These are phyloP conservation scores for Trachymyrmex septentrionalis DNA, from an alignment of 1,140 invertebrate species.

Conservation along the genomic window DNA sequence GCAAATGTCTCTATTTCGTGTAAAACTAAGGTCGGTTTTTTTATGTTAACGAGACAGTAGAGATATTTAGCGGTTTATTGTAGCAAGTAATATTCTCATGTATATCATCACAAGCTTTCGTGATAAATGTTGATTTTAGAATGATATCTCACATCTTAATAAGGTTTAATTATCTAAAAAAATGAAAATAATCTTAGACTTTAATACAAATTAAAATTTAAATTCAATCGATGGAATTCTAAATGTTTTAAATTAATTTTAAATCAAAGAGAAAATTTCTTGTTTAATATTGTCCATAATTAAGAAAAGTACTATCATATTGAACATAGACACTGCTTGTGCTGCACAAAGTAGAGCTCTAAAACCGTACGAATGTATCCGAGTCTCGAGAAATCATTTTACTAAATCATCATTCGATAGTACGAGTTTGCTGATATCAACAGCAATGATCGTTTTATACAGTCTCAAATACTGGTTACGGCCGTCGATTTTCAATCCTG, in stretches of 20 bases:
- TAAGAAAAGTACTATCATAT: conserved; percentile 21
- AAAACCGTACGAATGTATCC: conserved; percentile 38
- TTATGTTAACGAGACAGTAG: neutral
- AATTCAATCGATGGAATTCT: neutral
- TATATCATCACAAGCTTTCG: neutral
- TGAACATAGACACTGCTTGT: conserved; percentile 45
- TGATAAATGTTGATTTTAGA: conserved; percentile 1
- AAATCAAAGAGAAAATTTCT: conserved; percentile 20
- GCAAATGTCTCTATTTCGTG: neutral
- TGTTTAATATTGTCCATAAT: conserved; percentile 66
- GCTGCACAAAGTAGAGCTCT: neutral
- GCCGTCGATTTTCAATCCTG: conserved; percentile 17
- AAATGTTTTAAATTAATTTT: neutral
- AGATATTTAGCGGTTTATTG: conserved; percentile 8
- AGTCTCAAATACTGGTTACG: conserved; percentile 51
- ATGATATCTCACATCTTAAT: conserved; percentile 1
- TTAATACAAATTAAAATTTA: conserved; percentile 18
- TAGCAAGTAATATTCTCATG: neutral
- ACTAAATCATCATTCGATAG: conserved; percentile 14
- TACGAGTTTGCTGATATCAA: conserved; percentile 13
- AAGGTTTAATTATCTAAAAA: neutral
- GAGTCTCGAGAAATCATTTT: conserved; percentile 22
- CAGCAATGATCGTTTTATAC: conserved; percentile 26
- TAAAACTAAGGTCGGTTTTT: neutral
- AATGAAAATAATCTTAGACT: neutral